A percentile compares a stretch with the other conserved stretches of the same genome.
phyloP scores from a whole-genome alignment of 2,113 vertebrate genomes.

The Chunga burmeisteri region DNA sequence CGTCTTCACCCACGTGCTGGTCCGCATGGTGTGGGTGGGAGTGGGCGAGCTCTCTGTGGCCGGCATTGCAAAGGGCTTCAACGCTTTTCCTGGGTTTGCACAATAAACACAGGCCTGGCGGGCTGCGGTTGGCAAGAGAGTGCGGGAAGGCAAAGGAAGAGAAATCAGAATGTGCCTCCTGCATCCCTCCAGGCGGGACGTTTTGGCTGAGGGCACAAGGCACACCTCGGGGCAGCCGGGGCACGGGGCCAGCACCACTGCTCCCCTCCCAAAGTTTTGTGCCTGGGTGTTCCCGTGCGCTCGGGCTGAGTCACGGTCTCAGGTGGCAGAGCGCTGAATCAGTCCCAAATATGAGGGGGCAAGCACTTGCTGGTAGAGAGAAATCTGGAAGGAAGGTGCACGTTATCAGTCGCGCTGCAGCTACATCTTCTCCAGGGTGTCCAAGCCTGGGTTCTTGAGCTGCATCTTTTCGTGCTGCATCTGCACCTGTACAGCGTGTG shows the following conservation, averaged over 20 bases:
- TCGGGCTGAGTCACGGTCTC: neutral
- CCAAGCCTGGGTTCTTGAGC: neutral
- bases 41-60: neutral
- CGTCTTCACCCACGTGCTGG: fast-evolving
- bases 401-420: neutral
- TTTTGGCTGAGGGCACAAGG: neutral
- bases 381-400: neutral
- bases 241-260: fast-evolving
- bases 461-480: neutral
- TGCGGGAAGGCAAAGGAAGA: neutral
- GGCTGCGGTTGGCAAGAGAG: neutral
- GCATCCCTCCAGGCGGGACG: neutral
- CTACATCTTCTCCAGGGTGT: neutral
- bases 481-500: fast-evolving
- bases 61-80: neutral
- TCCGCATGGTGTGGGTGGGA: neutral
- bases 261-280: neutral
- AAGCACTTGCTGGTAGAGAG: neutral
- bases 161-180: neutral
- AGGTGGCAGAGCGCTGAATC: neutral
- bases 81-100: neutral
- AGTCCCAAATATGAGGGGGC: neutral
- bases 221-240: neutral
- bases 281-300: fast-evolving
- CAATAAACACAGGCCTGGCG: no score